These are phyloP conservation scores for Drosophila kepulauana DNA, from an alignment of 1,140 invertebrate species.

Conservation along the genomic window DNA sequence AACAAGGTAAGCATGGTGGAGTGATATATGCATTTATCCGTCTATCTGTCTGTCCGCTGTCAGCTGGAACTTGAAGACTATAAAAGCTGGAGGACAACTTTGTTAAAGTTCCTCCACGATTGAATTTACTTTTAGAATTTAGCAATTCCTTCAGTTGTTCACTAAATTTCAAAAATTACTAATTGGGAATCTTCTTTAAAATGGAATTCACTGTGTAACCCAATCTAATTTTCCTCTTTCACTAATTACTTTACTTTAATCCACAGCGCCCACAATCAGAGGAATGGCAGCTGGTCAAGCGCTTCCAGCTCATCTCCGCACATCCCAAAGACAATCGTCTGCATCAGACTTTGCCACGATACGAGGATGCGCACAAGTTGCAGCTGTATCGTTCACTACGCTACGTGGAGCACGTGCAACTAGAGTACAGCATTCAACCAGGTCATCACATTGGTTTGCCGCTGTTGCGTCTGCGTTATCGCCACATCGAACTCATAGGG, in stretches of 20 bases:
- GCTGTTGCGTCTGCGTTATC: constrained; percentile 66
- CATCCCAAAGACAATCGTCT: constrained; percentile 40
- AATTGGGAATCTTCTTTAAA: no score
- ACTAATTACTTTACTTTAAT: not conserved
- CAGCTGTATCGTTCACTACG: constrained; percentile 66
- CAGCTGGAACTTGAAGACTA: not conserved
- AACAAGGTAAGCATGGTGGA: constrained; percentile 58
- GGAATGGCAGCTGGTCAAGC: constrained; percentile 88
- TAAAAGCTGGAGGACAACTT: no score
- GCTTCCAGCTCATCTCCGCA: constrained; percentile 90
- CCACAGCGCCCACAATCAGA: constrained; percentile 84
- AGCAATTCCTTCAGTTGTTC: not conserved
- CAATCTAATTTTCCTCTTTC: not conserved
- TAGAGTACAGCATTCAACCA: constrained; percentile 66
- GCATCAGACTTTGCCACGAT: constrained; percentile 44
- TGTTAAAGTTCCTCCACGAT: no score
- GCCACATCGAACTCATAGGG: constrained; percentile 57
- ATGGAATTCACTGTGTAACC: no score
- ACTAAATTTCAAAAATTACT: no score
- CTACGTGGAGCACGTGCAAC: constrained; percentile 65
- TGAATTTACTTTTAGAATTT: no score
- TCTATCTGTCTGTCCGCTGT: no score
- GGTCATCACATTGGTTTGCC: constrained; percentile 71
- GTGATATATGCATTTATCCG: no score
- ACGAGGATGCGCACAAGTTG: constrained; percentile 75